Evolutionary conservation across 2,888 invertebrate genomes (phyloP), one percentile per base, ranked within the genome.

Genomic region (Andrena hattorfiana): DNA sequence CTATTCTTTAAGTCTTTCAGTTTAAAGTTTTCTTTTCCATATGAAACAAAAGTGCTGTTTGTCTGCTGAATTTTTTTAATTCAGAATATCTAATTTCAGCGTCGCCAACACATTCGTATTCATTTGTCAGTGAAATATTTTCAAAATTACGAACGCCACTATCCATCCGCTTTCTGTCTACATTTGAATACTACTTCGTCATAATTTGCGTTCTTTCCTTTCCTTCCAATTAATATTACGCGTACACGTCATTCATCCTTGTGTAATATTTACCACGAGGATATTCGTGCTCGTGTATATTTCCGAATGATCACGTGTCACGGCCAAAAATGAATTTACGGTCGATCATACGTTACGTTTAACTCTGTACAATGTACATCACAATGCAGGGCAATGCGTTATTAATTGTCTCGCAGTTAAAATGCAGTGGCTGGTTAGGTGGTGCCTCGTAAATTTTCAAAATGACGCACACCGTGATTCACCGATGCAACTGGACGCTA

Each of bases 291-390:
- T 49, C 63, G 32, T 30, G 54, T 42, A 42, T 8, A 30, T 64
- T 51, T 49, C n/a, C 23, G 30, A n/a, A 6, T 54, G 69, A 49
- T 67, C 77, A 6, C 76, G 30, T 48, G 66, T 78, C 77, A 51
- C 30, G 30, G 30, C 49, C 56, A 79, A 77, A 79, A 70, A 77
- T 77, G 59, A 70, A 77, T 70, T 75, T 51, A 64, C 56, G 69
- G 78, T 63, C 62, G 77, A 76, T 79, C 78, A 64, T 77, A 77
- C 23, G 69, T 77, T 64, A 69, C 56, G 48, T 35, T 77, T 28
- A 56, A 70, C 59, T 30, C 35, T 20, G 30, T 4, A 30, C 69
- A 23, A 64, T 77, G 64, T 59, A 64, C 26, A 77, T 78, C 68
- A 48, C 77, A 48, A 51, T 69, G 23, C 75, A 35, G 49, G 66